Conservation (phyloP, 2,888 invertebrate species). For the Achlya flavicornis region DNA sequence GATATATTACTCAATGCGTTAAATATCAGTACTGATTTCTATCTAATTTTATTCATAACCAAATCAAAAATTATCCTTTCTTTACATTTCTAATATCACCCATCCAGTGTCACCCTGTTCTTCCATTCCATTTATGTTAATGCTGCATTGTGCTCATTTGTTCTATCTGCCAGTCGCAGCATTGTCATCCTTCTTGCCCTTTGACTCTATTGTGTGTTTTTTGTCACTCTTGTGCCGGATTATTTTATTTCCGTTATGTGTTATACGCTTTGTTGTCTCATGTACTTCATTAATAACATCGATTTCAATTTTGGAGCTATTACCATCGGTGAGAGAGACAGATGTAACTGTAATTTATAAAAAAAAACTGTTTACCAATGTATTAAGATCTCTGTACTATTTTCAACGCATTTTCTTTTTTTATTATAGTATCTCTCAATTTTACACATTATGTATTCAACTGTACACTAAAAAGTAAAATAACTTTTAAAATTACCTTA, state of each 20-base stretch:
- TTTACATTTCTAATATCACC: constrained; percentile 13
- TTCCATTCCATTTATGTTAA: constrained; percentile 75
- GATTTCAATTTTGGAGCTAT: constrained; percentile 16
- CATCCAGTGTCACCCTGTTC: constrained; percentile 48
- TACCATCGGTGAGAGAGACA: background rate
- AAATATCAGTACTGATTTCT: background rate
- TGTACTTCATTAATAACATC: constrained; percentile 58
- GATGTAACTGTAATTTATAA: background rate
- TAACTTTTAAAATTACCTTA: constrained; percentile 26
- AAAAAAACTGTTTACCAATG: background rate
- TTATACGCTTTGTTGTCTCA: constrained; percentile 65
- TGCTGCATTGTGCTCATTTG: constrained; percentile 80
- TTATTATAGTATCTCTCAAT: no score
- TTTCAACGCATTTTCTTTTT: no score
- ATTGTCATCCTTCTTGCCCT: constrained; percentile 77
- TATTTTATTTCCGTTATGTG: constrained; percentile 79
- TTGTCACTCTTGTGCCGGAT: constrained; percentile 72
- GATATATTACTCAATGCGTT: background rate
- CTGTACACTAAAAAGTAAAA: constrained; percentile 5
- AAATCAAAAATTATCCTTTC: constrained; percentile 43
- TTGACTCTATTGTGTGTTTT: constrained; percentile 82
- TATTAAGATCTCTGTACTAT: background rate
- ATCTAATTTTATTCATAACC: constrained; percentile 32
- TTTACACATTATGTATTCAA: no score
- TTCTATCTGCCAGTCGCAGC: constrained; percentile 66